Evolutionary conservation across 2,888 invertebrate species (phyloP).

Genomic region (Lepetodrilus schrolli): DNA sequence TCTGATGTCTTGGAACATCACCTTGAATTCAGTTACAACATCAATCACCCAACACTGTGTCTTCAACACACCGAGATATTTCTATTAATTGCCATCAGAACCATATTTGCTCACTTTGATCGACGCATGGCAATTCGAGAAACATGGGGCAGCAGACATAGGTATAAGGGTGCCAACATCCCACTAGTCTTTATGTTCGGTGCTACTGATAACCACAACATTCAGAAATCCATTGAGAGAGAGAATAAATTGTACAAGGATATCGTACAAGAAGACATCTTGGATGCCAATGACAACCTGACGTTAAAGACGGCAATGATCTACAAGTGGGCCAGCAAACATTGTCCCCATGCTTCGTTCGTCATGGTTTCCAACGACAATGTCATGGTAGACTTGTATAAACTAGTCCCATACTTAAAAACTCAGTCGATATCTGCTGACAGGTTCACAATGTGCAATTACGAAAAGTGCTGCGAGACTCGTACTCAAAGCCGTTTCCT

Average conservation of each 20-base stretch:
- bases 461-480: constrained; percentile 39
- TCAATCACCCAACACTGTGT: constrained; percentile 37
- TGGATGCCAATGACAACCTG: constrained; percentile 34
- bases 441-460: constrained; percentile 40
- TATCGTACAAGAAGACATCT: constrained; percentile 34
- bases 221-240: constrained; percentile 34
- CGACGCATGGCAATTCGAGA: constrained; percentile 40
- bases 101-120: constrained; percentile 41
- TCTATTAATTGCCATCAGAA: constrained; percentile 40
- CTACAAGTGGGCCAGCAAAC: constrained; percentile 34
- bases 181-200: constrained; percentile 37
- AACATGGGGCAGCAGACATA: constrained; percentile 36
- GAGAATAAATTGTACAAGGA: constrained; percentile 35
- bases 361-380: constrained; percentile 42
- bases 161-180: constrained; percentile 29
- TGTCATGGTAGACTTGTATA: constrained; percentile 44
- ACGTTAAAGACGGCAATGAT: constrained; percentile 36
- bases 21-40: constrained; percentile 20
- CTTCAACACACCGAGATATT: constrained; percentile 34
- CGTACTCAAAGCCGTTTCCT: constrained; percentile 6
- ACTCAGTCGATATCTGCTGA: constrained; percentile 22
- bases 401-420: constrained; percentile 41
- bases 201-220: constrained; percentile 20
- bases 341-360: constrained; percentile 39
- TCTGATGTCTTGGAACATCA: constrained; percentile 1